These are phyloP conservation scores for Setipinna tenuifilis DNA, from an alignment of 2,797 vertebrate genomes.

Conservation along the genomic window DNA sequence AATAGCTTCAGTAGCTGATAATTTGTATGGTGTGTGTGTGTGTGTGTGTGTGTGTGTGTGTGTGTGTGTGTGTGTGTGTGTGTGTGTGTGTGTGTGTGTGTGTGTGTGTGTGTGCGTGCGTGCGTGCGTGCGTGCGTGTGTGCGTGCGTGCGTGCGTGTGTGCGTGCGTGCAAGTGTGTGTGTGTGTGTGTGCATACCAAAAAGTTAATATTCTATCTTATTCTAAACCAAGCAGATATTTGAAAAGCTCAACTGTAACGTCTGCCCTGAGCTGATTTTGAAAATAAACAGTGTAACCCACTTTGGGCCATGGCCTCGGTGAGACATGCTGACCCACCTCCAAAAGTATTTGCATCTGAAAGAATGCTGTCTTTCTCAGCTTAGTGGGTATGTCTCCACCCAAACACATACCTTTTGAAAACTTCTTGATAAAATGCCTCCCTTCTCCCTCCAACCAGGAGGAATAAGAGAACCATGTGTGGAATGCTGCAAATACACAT, in stretches of 20 bases:
- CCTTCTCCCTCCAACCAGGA: neutral
- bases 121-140: too few species aligned
- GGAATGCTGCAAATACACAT: slow-evolving; percentile 20
- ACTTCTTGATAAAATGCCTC: neutral
- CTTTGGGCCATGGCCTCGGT: neutral
- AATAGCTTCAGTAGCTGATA: neutral
- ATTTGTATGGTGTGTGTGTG: neutral
- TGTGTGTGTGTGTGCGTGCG: too few species aligned
- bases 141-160: too few species aligned
- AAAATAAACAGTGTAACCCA: neutral
- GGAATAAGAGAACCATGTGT: neutral
- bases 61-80: too few species aligned
- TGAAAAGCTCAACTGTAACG: neutral
- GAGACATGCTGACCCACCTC: neutral
- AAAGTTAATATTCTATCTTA: neutral
- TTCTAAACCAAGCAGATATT: neutral
- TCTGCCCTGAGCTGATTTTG: neutral
- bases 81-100: too few species aligned
- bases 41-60: too few species aligned
- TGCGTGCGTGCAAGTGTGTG: too few species aligned
- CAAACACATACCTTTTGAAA: neutral
- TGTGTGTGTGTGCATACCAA: neutral
- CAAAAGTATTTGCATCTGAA: neutral
- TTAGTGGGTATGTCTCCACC: neutral
- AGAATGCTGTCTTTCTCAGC: neutral